Base-by-base conservation (phyloP, 2,888 invertebrate species). In the Criorhina ranunculi region DNA sequence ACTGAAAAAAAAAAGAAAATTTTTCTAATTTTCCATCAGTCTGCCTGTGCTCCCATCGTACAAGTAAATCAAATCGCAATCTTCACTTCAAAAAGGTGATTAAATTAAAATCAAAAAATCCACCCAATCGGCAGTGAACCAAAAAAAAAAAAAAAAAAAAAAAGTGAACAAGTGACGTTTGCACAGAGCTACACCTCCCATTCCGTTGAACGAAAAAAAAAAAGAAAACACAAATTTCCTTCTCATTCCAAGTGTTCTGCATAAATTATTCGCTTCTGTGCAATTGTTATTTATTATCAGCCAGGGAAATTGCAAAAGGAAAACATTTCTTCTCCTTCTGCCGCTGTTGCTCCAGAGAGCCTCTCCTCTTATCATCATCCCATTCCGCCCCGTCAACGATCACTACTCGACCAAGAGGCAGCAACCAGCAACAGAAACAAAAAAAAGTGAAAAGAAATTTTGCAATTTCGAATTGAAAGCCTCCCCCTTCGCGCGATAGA, bases 101-200 rank as follows among this genome's bases (percentile, higher is more conserved):
- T n/a, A 75, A 49, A 55, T 53, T 60, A 2, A 35, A 29, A 5
- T 12, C 55, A 33, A 53, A 59, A 46, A 46, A 37, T 59, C 11
- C 19, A 15, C 44, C 9, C 5, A 66, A 11, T 72, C 31, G 42
- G 11, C 51, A 33, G 67, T 57, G 51, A 82, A 70, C 64, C 57
- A 66, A 64, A 55, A 67, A 59, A n/a, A n/a, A n/a, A n/a, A n/a
- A n/a, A n/a, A n/a, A n/a, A n/a, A n/a, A n/a, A n/a, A n/a, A n/a
- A 62, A 82, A 77, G 53, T 72, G 66, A 66, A 60, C 19, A 77
- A 82, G 82, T 82, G 82, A 82, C 82, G 82, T 82, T 67, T 77
- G 66, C 72, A 69, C 51, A 59, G n/a, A n/a, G n/a, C n/a, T n/a
- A n/a, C n/a, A n/a, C n/a, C 49, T 64, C 53, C 42, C 62, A 75